Percentiles rank a stretch among this genome's conserved stretches.
Conservation (phyloP, 1,140 invertebrate genomes). For the Anthonomus grandis region DNA sequence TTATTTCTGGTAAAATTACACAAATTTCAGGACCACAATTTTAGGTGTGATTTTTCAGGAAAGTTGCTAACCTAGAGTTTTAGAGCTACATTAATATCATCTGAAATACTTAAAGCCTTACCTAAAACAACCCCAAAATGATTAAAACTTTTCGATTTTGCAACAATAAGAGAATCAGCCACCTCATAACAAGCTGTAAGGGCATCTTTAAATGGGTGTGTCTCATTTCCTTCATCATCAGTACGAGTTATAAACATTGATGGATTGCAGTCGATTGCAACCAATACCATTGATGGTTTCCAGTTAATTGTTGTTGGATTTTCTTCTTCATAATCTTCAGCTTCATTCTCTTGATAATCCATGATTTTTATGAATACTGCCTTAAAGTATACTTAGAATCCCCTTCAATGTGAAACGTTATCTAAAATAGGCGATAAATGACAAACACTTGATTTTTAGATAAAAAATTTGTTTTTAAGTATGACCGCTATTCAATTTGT, state of each 20-base stretch:
- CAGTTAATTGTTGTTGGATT: conserved; percentile 20
- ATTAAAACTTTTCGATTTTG: conserved; percentile 13
- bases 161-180: conserved; percentile 20
- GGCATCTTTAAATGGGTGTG: conserved; percentile 20
- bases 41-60: no score
- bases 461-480: no score
- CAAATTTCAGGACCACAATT: no score
- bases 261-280: conserved; percentile 27
- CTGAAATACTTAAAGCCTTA: no score
- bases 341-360: background rate
- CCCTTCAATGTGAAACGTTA: no score
- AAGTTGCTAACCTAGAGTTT: no score
- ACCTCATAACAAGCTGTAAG: conserved; percentile 23
- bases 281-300: conserved; percentile 27
- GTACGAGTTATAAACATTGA: conserved; percentile 23
- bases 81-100: no score
- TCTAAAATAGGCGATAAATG: no score
- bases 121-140: conserved; percentile 20
- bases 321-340: conserved; percentile 1
- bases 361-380: background rate
- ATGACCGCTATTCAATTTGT: no score
- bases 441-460: no score
- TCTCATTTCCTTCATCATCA: conserved; percentile 12
- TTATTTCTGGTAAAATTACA: no score
- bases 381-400: no score